Base-by-base conservation (phyloP, 1,140 invertebrate species). In the Melanaphis sacchari region DNA sequence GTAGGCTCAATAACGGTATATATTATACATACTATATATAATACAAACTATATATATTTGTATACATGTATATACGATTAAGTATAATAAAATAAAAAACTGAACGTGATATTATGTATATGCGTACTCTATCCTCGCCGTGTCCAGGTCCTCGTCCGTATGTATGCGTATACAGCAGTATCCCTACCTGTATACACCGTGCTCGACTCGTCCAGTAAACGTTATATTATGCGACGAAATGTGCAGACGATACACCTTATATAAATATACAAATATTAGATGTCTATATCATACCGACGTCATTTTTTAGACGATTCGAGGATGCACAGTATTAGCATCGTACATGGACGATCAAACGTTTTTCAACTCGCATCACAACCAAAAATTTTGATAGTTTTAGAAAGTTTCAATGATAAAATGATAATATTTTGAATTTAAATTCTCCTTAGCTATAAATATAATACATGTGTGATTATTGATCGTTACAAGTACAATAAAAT, bases 1-100 rank as follows among this genome's bases (percentile, higher is more conserved):
- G 84, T 87, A 87, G 84, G 84, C 84, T 41, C 84, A 41, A 46
- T 87, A 46, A 43, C 40, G 84, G 84, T 87, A 85, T 11, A 11
- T 85, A 49, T 49, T 49, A 76, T n/a, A 76, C 15, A 11, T 18
- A 59, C 54, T 24, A 54, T 59, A 59, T 59, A 59, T 8, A 11
- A 59, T 31, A 31, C 31, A 31, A 11, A n/a, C 59, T 66, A 11
- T 22, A 3, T 66, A n/a, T n/a, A 31, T 59, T 26, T 26, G 11
- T 43, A 43, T 43, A 43, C 9, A 43, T 9, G 0, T 43, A 43
- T 43, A 54, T 54, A 59, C 24, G 24, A 59, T 24, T 66, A 31
- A 1, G 59, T n/a, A n/a, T 36, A 76, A 36, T 76, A 76, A 76
- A 76, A 76, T n/a, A n/a, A n/a, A n/a, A n/a, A n/a, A n/a, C 59